Evolutionary conservation across 1,140 invertebrate genomes (phyloP).

Genomic region (Caenorhabditis briggsae): DNA sequence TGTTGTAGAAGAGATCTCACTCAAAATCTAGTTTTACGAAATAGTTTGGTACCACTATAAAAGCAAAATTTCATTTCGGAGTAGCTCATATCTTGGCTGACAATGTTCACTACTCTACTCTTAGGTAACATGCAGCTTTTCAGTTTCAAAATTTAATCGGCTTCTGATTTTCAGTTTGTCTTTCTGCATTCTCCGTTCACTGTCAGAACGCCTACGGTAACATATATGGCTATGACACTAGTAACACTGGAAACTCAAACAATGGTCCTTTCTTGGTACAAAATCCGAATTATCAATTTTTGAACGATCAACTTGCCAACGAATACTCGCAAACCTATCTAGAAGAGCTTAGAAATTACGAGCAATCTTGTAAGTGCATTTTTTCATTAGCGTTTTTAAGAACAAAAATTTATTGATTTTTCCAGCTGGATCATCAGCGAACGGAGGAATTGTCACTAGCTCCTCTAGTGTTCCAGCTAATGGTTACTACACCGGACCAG

Average conservation of each 20-base stretch:
- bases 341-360: background rate
- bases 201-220: slow-evolving; percentile 27
- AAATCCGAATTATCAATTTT: slow-evolving; percentile 50
- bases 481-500: slow-evolving; percentile 40
- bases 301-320: slow-evolving; percentile 47
- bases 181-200: background rate
- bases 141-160: background rate
- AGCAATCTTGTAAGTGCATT: background rate
- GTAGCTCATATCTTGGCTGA: background rate
- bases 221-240: slow-evolving; percentile 41
- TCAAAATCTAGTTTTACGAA: background rate
- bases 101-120: slow-evolving; percentile 2
- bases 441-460: slow-evolving; percentile 2
- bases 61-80: background rate
- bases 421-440: background rate
- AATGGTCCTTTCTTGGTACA: slow-evolving; percentile 5
- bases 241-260: slow-evolving; percentile 43
- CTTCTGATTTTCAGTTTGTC: slow-evolving; percentile 4
- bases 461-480: slow-evolving; percentile 31
- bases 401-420: no score
- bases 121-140: background rate
- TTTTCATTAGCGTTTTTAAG: background rate
- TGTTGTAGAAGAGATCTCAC: background rate
- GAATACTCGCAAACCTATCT: slow-evolving; percentile 48
- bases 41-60: slow-evolving; percentile 9